These are phyloP conservation scores for Cichladusa arquata DNA, from an alignment of 2,113 vertebrate genomes.

Conservation along the genomic window DNA sequence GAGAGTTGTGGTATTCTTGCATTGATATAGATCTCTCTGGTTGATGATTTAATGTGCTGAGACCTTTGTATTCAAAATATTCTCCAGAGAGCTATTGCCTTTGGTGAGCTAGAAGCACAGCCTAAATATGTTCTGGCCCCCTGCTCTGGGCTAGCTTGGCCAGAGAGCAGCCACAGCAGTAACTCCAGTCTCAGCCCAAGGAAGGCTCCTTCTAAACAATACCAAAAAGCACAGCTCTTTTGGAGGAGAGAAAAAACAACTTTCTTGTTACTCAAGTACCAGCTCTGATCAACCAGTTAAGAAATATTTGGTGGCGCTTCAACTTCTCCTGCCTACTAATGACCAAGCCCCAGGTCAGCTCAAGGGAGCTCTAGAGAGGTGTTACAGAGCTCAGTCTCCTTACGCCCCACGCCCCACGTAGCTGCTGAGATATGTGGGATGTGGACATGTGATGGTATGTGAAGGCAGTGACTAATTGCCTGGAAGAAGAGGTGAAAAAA, in stretches of 20 bases:
- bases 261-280: neutral
- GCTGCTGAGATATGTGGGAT: neutral
- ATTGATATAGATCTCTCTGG: neutral
- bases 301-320: neutral
- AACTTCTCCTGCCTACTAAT: neutral
- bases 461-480: neutral
- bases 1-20: neutral
- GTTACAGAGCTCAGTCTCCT: neutral
- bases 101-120: neutral
- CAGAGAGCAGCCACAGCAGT: neutral
- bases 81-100: neutral
- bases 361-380: neutral
- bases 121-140: neutral
- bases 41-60: neutral
- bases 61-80: neutral
- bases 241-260: neutral
- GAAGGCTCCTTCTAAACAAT: neutral
- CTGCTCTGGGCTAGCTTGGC: neutral
- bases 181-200: neutral
- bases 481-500: neutral
- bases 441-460: neutral
- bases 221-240: neutral
- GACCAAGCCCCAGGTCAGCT: neutral
- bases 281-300: neutral
- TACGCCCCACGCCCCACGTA: neutral